Evolutionary conservation across 2,113 vertebrate genomes (phyloP), one percentile per base, ranked within the genome.

Genomic region (Coptodon bakossiorum): DNA sequence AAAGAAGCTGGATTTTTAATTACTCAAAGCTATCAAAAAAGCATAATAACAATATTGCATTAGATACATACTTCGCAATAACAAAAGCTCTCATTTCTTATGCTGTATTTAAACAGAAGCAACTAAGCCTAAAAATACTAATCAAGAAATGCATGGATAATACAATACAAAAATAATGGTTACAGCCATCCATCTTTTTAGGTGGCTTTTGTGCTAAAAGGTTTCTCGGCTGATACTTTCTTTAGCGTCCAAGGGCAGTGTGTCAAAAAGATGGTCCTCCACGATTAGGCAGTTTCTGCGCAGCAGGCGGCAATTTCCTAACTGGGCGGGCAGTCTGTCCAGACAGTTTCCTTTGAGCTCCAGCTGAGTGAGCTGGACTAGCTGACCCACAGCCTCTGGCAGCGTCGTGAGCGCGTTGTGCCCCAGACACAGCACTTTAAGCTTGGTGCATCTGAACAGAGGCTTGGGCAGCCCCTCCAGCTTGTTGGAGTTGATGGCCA

Each of bases 251-350:
- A 96, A 95, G 13, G 98, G 98, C 94, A 99, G 96, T 9, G 98
- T 96, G 38, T 99, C 98, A 95, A 98, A 99, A 91, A 99, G 98
- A 88, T 99, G 98, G 95, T 99, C 98, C 95, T 99, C 98, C 84
- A 99, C 98, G 7, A 97, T 61, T 9, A 99, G 97, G 86, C 96
- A 96, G 2, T 94, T 97, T 95, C 96, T 98, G 93, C 97, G 97
- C 94, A 99, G 97, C 96, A 97, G 94, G 38, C 97, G 97, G 95
- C 98, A 99, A 88, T 96, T 97, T 61, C 97, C 96, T 61, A 99
- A 95, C 17, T 97, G 97, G 45, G 94, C 90, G 12, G 98, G 98
- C 91, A 99, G 97, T 84, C 96, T 96, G 93, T 98, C 98, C 84
- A 99, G 93, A 94, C 98, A 98, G 95, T 99, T 99, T 79, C 98